Evolutionary conservation across 1,140 invertebrate species (phyloP).

Genomic region (Apis laboriosa): DNA sequence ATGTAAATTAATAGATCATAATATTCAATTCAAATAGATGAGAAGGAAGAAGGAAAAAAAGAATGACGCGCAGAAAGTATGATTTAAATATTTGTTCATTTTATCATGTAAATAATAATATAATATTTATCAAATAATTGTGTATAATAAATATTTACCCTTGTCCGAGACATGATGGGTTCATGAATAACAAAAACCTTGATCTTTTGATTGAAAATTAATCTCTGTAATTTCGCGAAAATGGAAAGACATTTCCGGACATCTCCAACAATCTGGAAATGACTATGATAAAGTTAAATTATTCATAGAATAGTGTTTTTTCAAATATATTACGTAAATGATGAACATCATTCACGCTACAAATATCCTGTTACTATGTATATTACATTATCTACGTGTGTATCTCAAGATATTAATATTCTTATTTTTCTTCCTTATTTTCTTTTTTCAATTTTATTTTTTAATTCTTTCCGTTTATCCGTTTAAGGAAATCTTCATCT

Average conservation of each 20-base stretch:
- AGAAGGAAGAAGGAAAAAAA: background rate
- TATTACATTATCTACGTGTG: background rate
- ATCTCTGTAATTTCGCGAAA: constrained; percentile 41
- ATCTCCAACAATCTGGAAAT: background rate
- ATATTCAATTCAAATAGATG: background rate
- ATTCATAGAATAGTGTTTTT: constrained; percentile 5
- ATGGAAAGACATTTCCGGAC: constrained; percentile 22
- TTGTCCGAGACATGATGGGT: constrained; percentile 21
- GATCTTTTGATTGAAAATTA: constrained; percentile 31
- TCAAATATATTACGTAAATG: constrained; percentile 40
- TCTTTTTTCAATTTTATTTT: background rate
- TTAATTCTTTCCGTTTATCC: background rate
- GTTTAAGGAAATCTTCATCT: background rate
- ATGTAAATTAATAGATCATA: background rate
- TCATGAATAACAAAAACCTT: constrained; percentile 28
- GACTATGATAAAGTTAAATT: constrained; percentile 21
- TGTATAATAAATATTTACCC: background rate
- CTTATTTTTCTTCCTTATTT: background rate
- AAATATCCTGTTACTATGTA: background rate
- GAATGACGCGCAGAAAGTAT: background rate
- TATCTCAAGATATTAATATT: too few species aligned
- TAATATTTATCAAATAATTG: constrained; percentile 35
- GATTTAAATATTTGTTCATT: background rate
- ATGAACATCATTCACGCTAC: background rate
- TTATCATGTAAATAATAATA: background rate